Evolutionary conservation across 2,888 invertebrate genomes (phyloP).

Genomic region (Choristoneura rosaceana): DNA sequence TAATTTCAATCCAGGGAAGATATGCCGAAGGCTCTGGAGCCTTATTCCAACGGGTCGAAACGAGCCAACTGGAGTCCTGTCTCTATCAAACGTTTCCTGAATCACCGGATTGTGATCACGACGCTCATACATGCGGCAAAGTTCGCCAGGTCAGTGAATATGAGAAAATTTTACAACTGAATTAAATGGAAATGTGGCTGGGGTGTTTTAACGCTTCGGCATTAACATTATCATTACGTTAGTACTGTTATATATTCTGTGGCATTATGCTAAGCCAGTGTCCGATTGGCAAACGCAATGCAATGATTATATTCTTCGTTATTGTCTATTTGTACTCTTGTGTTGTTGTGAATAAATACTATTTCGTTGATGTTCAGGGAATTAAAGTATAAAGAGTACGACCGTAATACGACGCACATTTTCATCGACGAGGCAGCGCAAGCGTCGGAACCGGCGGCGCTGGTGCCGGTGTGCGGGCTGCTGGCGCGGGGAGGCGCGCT

Average conservation of each 20-base stretch:
- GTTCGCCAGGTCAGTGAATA: conserved; percentile 60
- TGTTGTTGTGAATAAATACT: no score
- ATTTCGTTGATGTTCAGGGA: conserved; percentile 32
- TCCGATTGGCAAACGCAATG: no score
- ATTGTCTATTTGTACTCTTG: no score
- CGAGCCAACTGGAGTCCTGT: conserved; percentile 43
- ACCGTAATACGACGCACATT: conserved; percentile 89
- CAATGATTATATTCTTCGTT: no score
- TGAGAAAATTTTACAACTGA: neutral
- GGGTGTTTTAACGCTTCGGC: no score
- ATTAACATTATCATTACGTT: no score
- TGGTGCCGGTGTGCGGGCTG: conserved; percentile 89
- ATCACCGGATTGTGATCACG: conserved; percentile 55
- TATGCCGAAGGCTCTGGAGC: conserved; percentile 51
- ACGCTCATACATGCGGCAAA: conserved; percentile 63
- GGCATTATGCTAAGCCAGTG: no score
- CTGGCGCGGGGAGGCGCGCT: conserved; percentile 81
- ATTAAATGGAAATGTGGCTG: no score
- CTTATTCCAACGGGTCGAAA: conserved; percentile 54
- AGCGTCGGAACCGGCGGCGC: conserved; percentile 92
- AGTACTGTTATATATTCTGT: no score
- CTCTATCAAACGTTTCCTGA: conserved; percentile 45
- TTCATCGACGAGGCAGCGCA: conserved; percentile 97
- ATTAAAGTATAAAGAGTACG: neutral
- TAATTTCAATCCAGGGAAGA: conserved; percentile 51